Conservation (phyloP, 2,113 vertebrate genomes). For the Upupa epops region DNA sequence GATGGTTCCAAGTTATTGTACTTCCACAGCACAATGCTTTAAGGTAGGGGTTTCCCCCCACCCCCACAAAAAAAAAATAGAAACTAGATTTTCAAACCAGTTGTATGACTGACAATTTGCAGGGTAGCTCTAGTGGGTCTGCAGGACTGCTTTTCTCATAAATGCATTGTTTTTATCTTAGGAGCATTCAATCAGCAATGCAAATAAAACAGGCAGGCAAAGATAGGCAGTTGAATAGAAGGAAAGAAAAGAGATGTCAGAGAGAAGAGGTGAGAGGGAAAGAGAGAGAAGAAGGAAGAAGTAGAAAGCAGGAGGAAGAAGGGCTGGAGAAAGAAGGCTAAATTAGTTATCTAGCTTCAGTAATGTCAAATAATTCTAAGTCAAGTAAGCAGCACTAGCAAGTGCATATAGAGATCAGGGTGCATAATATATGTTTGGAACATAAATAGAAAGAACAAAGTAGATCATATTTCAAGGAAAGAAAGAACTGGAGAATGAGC, state of each 20-base stretch:
- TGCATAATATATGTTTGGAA: slow-evolving; percentile 31
- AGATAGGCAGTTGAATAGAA: neutral
- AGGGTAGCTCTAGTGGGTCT: neutral
- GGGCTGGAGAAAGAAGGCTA: neutral
- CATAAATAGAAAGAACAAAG: slow-evolving; percentile 61
- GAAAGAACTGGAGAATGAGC: slow-evolving; percentile 62
- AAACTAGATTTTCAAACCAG: slow-evolving; percentile 7
- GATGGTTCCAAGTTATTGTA: slow-evolving; percentile 26
- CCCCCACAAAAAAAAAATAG: neutral
- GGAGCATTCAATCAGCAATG: neutral
- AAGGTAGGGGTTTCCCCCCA: no score
- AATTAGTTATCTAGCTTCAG: neutral
- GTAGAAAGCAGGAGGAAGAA: neutral
- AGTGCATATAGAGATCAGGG: slow-evolving; percentile 15
- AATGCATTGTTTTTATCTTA: neutral
- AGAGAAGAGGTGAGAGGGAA: neutral
- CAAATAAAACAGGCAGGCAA: neutral
- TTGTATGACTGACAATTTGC: neutral
- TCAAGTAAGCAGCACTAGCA: slow-evolving; percentile 5
- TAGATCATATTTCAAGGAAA: slow-evolving; percentile 57
- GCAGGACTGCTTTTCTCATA: neutral
- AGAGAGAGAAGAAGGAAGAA: neutral
- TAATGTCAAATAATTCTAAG: slow-evolving; percentile 10
- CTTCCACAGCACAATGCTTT: neutral
- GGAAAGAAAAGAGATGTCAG: neutral